Evolutionary conservation across 2,888 invertebrate genomes (phyloP).

Genomic region (Coelinius sp.): DNA sequence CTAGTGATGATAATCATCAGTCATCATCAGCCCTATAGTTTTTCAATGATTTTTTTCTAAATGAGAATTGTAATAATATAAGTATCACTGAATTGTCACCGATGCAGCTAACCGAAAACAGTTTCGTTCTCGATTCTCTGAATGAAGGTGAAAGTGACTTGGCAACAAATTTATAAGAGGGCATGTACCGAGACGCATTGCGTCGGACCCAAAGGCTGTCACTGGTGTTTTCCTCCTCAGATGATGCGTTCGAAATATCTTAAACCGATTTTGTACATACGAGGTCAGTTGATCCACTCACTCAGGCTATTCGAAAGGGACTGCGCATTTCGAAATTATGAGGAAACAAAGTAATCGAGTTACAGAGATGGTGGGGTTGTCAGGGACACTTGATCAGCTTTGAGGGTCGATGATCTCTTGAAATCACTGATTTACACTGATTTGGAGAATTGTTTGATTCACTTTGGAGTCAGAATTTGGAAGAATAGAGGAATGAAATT

Average conservation of each 20-base stretch:
- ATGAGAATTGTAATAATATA: no score
- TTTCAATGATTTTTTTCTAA: neutral
- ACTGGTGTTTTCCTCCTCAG: neutral
- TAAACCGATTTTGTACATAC: neutral
- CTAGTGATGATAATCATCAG: neutral
- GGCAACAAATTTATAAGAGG: slow-evolving; percentile 22
- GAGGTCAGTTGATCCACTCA: no score
- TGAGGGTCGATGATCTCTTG: neutral
- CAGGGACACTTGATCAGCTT: neutral
- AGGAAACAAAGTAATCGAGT: neutral
- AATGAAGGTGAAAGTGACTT: slow-evolving; percentile 27
- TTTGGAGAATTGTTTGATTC: no score
- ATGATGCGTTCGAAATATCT: no score
- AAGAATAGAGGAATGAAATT: no score
- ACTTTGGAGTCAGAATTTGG: no score
- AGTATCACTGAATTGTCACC: no score
- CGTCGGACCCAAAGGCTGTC: neutral
- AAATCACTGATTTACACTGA: no score
- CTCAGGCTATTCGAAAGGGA: neutral
- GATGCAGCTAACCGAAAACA: neutral
- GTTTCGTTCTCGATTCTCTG: slow-evolving; percentile 12
- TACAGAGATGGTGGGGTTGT: neutral
- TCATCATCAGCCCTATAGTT: neutral
- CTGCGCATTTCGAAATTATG: neutral
- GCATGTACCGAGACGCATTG: slow-evolving; percentile 24